Conservation (phyloP, 2,888 invertebrate species). For the Pilophorus perplexus region DNA sequence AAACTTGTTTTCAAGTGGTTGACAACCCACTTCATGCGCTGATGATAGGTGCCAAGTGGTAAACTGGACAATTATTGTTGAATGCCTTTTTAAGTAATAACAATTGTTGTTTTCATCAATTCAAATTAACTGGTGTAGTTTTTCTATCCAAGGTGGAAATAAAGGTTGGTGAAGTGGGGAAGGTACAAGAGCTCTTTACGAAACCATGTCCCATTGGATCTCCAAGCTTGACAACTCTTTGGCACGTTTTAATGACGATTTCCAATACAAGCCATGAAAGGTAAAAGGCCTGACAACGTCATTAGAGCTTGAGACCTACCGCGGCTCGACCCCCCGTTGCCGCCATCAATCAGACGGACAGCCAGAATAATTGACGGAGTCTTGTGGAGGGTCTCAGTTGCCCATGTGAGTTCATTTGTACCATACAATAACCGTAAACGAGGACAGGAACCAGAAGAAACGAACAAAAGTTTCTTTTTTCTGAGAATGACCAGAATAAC, state of each 20-base stretch:
- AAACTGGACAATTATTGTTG: too few species aligned
- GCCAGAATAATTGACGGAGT: not conserved
- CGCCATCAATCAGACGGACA: conserved; percentile 17
- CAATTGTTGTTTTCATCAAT: too few species aligned
- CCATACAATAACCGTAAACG: not conserved
- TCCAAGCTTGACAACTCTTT: too few species aligned
- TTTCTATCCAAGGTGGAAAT: too few species aligned
- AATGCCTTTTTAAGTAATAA: too few species aligned
- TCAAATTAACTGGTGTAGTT: too few species aligned
- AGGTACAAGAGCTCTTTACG: too few species aligned
- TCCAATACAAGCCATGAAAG: not conserved
- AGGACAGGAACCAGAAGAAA: not conserved
- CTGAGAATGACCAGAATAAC: not conserved
- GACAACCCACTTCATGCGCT: too few species aligned
- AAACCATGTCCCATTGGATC: too few species aligned
- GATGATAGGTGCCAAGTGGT: too few species aligned
- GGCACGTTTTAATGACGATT: not conserved
- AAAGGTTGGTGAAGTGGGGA: too few species aligned
- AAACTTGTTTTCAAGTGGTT: too few species aligned
- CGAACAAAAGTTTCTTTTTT: not conserved
- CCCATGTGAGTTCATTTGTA: not conserved
- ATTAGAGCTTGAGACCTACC: conserved; percentile 20
- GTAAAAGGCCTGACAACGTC: not conserved
- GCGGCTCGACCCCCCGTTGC: not conserved
- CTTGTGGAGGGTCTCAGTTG: not conserved